These are phyloP conservation scores for Phyllotreta striolata DNA, from an alignment of 2,888 invertebrate genomes.

Conservation along the genomic window DNA sequence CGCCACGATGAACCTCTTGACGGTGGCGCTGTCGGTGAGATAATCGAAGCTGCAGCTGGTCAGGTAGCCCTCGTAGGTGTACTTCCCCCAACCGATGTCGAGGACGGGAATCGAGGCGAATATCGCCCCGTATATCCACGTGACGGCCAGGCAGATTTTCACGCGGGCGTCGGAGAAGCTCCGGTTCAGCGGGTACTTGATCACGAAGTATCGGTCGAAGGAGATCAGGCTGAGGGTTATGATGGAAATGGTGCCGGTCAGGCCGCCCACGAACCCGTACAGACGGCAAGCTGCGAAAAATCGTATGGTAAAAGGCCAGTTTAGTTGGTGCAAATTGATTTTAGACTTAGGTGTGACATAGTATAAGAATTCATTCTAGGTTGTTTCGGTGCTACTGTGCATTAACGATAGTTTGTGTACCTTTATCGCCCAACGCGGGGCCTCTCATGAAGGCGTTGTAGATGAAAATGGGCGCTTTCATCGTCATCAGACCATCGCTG, in stretches of 20 bases:
- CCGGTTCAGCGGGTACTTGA: conserved; percentile 78
- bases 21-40: conserved; percentile 69
- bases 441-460: conserved; percentile 78
- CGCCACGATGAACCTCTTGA: conserved; percentile 74
- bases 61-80: conserved; percentile 84
- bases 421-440: conserved; percentile 75
- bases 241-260: conserved; percentile 83
- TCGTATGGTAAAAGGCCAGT: conserved; percentile 1
- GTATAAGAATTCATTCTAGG: neutral
- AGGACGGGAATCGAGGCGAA: conserved; percentile 77
- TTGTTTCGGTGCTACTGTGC: too few species aligned
- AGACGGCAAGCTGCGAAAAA: conserved; percentile 73
- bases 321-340: neutral
- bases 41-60: conserved; percentile 90
- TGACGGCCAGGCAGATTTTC: conserved; percentile 66
- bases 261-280: conserved; percentile 82
- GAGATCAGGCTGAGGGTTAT: conserved; percentile 82
- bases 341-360: neutral
- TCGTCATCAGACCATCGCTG: conserved; percentile 76
- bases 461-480: conserved; percentile 77
- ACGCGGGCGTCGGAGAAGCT: conserved; percentile 70
- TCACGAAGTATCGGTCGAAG: conserved; percentile 82
- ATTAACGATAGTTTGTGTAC: conserved; percentile 59
- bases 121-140: conserved; percentile 77
- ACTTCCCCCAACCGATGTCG: conserved; percentile 75